phyloP scores from a whole-genome alignment of 2,113 vertebrate species.

The Elanoides forficatus region DNA sequence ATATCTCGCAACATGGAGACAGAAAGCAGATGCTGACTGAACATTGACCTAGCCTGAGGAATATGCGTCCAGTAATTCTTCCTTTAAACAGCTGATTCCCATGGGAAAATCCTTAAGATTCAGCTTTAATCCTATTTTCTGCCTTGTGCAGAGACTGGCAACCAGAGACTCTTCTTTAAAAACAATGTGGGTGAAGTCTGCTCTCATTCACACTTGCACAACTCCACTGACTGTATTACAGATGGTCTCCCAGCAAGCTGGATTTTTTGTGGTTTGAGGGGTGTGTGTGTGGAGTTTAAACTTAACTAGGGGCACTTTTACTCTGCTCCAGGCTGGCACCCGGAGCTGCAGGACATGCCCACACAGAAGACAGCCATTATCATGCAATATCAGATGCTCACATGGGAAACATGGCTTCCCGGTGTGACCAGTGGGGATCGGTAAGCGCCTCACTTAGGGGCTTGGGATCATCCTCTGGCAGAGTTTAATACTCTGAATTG shows the following conservation, averaged over 20 bases:
- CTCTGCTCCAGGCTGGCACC: not conserved
- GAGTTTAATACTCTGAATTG: not conserved
- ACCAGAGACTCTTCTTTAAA: not conserved
- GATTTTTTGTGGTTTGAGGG: not conserved
- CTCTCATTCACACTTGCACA: not conserved
- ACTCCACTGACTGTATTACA: not conserved
- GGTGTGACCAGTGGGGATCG: not conserved
- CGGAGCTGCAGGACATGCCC: not conserved
- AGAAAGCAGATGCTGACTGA: constrained; percentile 34
- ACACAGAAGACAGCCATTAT: not conserved
- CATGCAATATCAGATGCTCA: not conserved
- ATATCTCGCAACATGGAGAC: not conserved
- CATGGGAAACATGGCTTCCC: accelerated
- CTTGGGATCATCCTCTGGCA: not conserved
- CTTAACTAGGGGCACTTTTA: not conserved
- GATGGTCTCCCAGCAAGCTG: not conserved
- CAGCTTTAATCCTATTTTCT: not conserved
- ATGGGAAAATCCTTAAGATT: not conserved
- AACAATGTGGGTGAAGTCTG: not conserved
- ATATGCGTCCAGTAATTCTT: not conserved
- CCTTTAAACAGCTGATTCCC: not conserved
- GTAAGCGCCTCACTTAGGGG: accelerated
- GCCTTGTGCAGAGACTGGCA: not conserved
- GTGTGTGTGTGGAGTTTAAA: not conserved
- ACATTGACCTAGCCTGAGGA: not conserved